These are phyloP conservation scores for Sceliomorpha sp. DNA, from an alignment of 2,888 invertebrate genomes.

Conservation along the genomic window DNA sequence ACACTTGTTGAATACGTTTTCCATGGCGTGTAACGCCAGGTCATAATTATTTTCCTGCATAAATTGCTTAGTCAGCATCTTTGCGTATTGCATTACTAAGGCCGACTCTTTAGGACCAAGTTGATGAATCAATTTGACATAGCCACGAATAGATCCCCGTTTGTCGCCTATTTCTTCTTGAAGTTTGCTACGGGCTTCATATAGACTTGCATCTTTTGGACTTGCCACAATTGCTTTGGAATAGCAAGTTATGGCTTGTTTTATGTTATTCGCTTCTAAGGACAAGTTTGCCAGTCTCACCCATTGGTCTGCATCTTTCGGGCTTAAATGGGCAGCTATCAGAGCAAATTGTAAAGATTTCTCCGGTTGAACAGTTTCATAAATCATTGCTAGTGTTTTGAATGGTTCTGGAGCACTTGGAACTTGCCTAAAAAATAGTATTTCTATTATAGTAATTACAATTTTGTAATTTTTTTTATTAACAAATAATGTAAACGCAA, in stretches of 20 bases:
- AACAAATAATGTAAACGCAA: too few species aligned
- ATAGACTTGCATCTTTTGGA: conserved; percentile 86
- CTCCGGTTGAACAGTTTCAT: conserved; percentile 89
- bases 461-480: too few species aligned
- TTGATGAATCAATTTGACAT: conserved; percentile 86
- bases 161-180: conserved; percentile 84
- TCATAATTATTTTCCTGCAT: conserved; percentile 87
- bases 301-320: conserved; percentile 92
- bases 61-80: conserved; percentile 87
- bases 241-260: conserved; percentile 91
- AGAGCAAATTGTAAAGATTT: conserved; percentile 92
- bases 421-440: conserved; percentile 78
- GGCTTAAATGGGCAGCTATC: conserved; percentile 91
- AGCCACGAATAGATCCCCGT: conserved; percentile 86
- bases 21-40: conserved; percentile 88
- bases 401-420: conserved; percentile 95
- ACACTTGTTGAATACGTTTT: conserved; percentile 88
- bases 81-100: conserved; percentile 86
- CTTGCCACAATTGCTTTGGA: conserved; percentile 89
- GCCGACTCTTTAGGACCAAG: conserved; percentile 83
- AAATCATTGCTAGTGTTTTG: conserved; percentile 93
- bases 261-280: conserved; percentile 86
- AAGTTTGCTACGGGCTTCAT: conserved; percentile 87
- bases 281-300: conserved; percentile 90
- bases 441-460: too few species aligned